Evolutionary conservation across 2,113 vertebrate genomes (phyloP), one percentile per base, ranked within the genome.

Genomic region (Cynocephalus volans): DNA sequence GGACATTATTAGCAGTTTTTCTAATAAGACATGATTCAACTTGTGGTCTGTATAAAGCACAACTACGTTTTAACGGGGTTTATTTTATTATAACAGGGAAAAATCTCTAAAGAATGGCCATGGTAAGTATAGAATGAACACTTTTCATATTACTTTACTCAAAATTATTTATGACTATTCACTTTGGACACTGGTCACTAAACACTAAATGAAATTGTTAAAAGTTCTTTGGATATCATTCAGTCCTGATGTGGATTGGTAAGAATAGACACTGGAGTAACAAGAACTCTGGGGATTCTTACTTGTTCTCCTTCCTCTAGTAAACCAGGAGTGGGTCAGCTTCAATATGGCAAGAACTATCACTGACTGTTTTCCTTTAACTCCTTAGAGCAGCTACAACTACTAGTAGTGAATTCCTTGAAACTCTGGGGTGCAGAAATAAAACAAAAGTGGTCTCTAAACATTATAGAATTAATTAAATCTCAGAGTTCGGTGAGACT

Each of bases 71-170:
- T 56, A 52, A 88, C 28, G 11, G 54, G 11, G 13, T 26, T 28
- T 84, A 26, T 88, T 84, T 36, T 92, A 36, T 77, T 72, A 36
- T 41, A 95, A 79, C n/a, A 88, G 52, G 31, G 31, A 79, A 77
- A 76, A 65, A 15, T 3, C 41, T 4, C 19, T 77, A 64, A 83
- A 76, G 69, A 52, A 15, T 31, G 48, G 54, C 58, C 50, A 69
- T 8, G 11, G 33, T 83, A 88, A 76, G n/a, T 69, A 83, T 0
- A 14, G 36, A 88, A 88, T 41, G 26, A 92, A 56, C 4, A 36
- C 3, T 52, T 77, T 96, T 84, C 62, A 56, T 48, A 89, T 79
- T 84, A 88, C 73, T n/a, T n/a, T 85, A 62, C 17, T 84, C 41
- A 41, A 41, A 41, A 41, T 41, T 41, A 41, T 41, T 77, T 48